Evolutionary conservation across 2,113 vertebrate genomes (phyloP), one percentile per base, ranked within the genome.

Genomic region (Sapayoa aenigma): DNA sequence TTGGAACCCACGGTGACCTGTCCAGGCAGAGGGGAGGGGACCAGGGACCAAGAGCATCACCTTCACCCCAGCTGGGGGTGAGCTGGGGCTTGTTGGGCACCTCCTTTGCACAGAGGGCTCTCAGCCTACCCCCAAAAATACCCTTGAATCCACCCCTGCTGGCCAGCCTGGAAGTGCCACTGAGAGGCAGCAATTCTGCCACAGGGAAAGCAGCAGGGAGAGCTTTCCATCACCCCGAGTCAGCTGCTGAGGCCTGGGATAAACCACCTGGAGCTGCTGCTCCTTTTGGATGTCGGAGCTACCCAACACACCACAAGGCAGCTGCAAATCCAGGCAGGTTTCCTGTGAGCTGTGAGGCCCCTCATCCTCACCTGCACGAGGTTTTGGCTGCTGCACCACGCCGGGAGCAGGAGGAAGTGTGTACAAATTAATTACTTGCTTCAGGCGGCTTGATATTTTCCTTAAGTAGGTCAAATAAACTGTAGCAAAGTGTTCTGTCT

Each of bases 391-490:
- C 10, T 15, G 12, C 76, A 39, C 11, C 50, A 2, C 1, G 23
- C 96, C 56, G 3, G 14, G 9, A 84, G 93, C 93, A 0, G 74
- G 74, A 77, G 91, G 91, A 94, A 91, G 87, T 3, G 23, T 41
- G 84, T 20, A 63, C 82, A 95, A 94, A 95, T 95, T 95, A 97
- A 97, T 95, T 79, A 96, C 93, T 63, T 84, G 95, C 96, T 94
- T 28, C 33, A 90, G 93, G 95, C 42, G 1, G 94, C 90, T 78
- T 77, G 94, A 69, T 95, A 88, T 91, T 93, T 94, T 31, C 92
- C 95, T 85, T 77, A 96, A 97, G 82, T 95, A 74, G 96, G 96
- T 97, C 96, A 97, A 95, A 95, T 49, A 90, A 97, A 95, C 93
- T 83, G 84, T 81, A 71, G 91, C 89, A 85, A 93, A 91, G 39